Evolutionary conservation across 1,140 invertebrate genomes (phyloP), one percentile per base, ranked within the genome.

Genomic region (Drosophila ercepeae): DNA sequence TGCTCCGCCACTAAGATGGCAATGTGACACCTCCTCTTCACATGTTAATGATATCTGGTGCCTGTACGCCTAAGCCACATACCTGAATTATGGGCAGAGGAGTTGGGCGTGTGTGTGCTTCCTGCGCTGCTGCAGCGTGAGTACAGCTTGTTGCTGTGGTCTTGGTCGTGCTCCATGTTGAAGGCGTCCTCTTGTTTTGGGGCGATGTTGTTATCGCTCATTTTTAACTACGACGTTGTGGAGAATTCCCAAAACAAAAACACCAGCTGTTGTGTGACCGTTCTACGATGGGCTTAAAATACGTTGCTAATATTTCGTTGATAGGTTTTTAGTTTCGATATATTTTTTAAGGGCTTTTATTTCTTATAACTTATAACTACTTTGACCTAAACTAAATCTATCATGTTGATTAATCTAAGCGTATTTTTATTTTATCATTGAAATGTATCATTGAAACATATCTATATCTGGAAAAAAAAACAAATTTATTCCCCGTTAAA

Each of bases 41-140:
- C 27, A 27, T 34, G 29, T 7, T 42, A 42, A 42, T 42, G 16
- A 42, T 42, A 42, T 18, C 39, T 18, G 16, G n/a, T n/a, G n/a
- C n/a, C n/a, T n/a, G n/a, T n/a, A n/a, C 52, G 45, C 58, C 9
- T 18, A 70, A 55, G 75, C 13, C 27, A 13, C 78, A 90, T 92
- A 95, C 96, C 96, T 92, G 96, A 95, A 91, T 97, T 97, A 77
- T 97, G 96, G 53, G 96, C 96, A 14, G 96, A 97, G 9, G 96
- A 97, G 32, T 95, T 95, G 18, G 96, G 94, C 4, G 96, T 96
- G 84, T 96, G 95, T 36, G 96, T 94, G 51, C 96, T 97, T 23
- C 96, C 96, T 74, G 95, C 96, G 89, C 96, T 97, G 74, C 95
- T 96, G 89, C 96, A 96, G 32, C 96, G 93, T 52, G 96, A 95